These are phyloP conservation scores for Porites divaricata DNA, from an alignment of 92 coral and sea anemone genomes.

Conservation along the genomic window DNA sequence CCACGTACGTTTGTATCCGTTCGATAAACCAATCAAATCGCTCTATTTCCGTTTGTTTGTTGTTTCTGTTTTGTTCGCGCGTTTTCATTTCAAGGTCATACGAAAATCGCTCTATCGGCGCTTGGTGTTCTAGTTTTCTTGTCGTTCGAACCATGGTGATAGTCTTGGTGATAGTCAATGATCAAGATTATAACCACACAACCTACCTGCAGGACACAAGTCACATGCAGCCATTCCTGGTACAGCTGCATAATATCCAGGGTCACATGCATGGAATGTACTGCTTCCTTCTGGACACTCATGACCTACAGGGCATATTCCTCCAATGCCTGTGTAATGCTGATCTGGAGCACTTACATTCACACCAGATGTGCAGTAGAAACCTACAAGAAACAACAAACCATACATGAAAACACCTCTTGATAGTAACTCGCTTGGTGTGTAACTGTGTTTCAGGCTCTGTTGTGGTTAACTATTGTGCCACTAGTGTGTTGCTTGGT, in stretches of 20 bases:
- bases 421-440: too few species aligned
- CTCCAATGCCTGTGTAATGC: conserved; percentile 79
- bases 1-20: too few species aligned
- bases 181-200: background rate
- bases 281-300: conserved; percentile 92
- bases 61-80: too few species aligned
- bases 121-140: too few species aligned
- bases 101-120: too few species aligned
- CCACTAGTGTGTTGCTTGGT: too few species aligned
- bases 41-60: too few species aligned
- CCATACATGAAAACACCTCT: too few species aligned
- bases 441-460: too few species aligned
- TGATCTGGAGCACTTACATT: conserved; percentile 82
- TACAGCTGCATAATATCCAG: conserved; percentile 81
- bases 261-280: conserved; percentile 80
- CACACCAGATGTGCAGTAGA: conserved; percentile 91
- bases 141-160: background rate
- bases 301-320: conserved; percentile 83
- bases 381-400: conserved; percentile 44
- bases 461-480: too few species aligned
- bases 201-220: conserved; percentile 83
- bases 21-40: too few species aligned
- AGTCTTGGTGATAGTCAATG: background rate
- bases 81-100: too few species aligned
- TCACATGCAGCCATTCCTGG: conserved; percentile 85